Percentiles rank a stretch among this genome's conserved stretches.
These are phyloP conservation scores for Berghia stephanieae DNA, from an alignment of 1,140 invertebrate genomes.

Conservation along the genomic window DNA sequence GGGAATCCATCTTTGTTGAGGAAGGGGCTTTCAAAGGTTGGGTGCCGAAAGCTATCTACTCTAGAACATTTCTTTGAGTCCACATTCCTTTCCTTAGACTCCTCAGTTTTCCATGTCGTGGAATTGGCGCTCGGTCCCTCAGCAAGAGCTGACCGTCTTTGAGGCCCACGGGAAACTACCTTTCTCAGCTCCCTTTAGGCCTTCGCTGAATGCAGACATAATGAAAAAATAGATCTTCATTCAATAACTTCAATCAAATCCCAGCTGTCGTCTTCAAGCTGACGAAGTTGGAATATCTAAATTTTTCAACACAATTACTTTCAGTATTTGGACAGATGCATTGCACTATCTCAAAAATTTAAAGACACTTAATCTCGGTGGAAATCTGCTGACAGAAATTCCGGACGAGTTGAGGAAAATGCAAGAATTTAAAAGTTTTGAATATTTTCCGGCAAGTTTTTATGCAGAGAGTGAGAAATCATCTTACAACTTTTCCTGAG, in stretches of 20 bases:
- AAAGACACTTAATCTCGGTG: slow-evolving; percentile 48
- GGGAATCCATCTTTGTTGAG: too few relatives aligned
- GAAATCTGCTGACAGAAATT: slow-evolving; percentile 48
- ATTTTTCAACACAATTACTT: slow-evolving; percentile 57
- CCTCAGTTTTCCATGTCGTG: slow-evolving; percentile 58
- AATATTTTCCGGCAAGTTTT: slow-evolving; percentile 59
- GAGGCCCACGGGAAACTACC: slow-evolving; percentile 55
- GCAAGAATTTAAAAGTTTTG: slow-evolving; percentile 48
- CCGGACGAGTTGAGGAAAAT: slow-evolving; percentile 48
- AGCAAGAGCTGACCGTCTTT: slow-evolving; percentile 45
- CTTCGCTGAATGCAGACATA: slow-evolving; percentile 51
- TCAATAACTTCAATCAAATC: slow-evolving; percentile 53
- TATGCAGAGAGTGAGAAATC: slow-evolving; percentile 49
- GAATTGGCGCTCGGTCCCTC: slow-evolving; percentile 51
- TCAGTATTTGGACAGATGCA: slow-evolving; percentile 39
- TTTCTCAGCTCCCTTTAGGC: slow-evolving; percentile 48
- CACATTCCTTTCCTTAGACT: slow-evolving; percentile 55
- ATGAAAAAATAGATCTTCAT: slow-evolving; percentile 49
- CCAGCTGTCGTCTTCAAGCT: slow-evolving; percentile 51
- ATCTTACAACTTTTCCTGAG: slow-evolving; percentile 46
- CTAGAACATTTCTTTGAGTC: slow-evolving; percentile 46
- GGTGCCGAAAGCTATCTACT: slow-evolving; percentile 54
- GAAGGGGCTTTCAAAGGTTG: slow-evolving; percentile 61
- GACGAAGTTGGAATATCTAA: slow-evolving; percentile 44
- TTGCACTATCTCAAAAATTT: slow-evolving; percentile 51